Evolutionary conservation across 2,888 invertebrate species (phyloP).

Genomic region (Fabriciana adippe): DNA sequence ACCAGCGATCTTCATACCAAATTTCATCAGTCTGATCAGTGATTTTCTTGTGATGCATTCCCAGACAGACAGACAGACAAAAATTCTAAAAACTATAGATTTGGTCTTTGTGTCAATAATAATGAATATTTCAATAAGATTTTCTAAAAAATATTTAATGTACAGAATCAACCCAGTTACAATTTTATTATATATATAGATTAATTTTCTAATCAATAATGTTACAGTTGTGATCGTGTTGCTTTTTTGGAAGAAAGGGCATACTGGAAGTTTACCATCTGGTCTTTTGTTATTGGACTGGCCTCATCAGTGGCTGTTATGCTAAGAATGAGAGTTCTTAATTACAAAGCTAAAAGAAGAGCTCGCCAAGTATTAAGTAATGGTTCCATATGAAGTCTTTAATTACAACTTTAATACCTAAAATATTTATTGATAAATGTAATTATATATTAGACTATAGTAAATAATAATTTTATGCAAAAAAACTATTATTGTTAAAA

Average conservation of each 20-base stretch:
- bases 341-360: constrained; percentile 85
- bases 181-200: too few relatives aligned
- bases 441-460: constrained; percentile 29
- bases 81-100: too few relatives aligned
- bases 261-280: constrained; percentile 91
- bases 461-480: neutral
- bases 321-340: constrained; percentile 85
- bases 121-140: too few relatives aligned
- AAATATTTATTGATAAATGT: constrained; percentile 17
- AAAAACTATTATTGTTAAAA: constrained; percentile 3
- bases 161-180: too few relatives aligned
- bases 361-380: constrained; percentile 88
- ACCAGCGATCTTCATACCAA: too few relatives aligned
- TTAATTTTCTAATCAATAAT: too few relatives aligned
- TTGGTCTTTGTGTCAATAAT: neutral
- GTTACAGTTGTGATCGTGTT: constrained; percentile 91
- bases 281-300: constrained; percentile 85
- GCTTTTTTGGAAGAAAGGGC: constrained; percentile 91
- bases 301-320: constrained; percentile 85
- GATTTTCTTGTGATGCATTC: too few relatives aligned
- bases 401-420: neutral
- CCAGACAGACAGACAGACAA: too few relatives aligned
- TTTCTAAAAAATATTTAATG: too few relatives aligned
- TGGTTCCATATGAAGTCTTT: constrained; percentile 68
- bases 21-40: too few relatives aligned